phyloP scores from a whole-genome alignment of 2,888 invertebrate species.

The Unio pictorum region DNA sequence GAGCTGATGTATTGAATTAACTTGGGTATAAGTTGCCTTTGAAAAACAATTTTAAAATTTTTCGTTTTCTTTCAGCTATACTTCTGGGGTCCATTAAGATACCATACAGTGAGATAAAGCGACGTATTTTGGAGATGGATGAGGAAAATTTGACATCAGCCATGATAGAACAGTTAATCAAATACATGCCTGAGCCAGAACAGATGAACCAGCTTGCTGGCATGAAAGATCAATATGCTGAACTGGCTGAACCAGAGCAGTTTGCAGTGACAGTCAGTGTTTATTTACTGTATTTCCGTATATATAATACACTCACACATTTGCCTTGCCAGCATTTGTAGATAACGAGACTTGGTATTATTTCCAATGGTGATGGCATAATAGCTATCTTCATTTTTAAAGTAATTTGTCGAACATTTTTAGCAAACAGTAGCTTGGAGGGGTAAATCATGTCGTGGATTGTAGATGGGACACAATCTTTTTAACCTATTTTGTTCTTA shows the following conservation, averaged over 20 bases:
- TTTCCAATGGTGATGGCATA: neutral
- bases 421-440: too few relatives aligned
- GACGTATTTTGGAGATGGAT: slow-evolving; percentile 88
- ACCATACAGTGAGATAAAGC: slow-evolving; percentile 75
- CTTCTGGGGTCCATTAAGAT: slow-evolving; percentile 74
- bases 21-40: neutral
- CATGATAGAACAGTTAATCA: slow-evolving; percentile 89
- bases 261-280: slow-evolving; percentile 83
- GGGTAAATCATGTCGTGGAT: too few relatives aligned
- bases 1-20: neutral
- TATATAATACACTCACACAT: neutral
- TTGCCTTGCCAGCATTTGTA: too few relatives aligned
- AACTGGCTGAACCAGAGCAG: slow-evolving; percentile 89
- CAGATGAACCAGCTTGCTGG: slow-evolving; percentile 88
- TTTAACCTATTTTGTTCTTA: too few relatives aligned
- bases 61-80: slow-evolving; percentile 68
- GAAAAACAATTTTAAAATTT: neutral
- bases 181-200: slow-evolving; percentile 90
- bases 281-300: neutral
- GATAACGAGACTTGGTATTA: too few relatives aligned
- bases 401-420: neutral
- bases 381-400: neutral
- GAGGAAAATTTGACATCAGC: slow-evolving; percentile 88
- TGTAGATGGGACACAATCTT: too few relatives aligned
- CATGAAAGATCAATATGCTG: slow-evolving; percentile 83